Evolutionary conservation across 1,140 invertebrate species (phyloP).

Genomic region (Brachystomella parvula): DNA sequence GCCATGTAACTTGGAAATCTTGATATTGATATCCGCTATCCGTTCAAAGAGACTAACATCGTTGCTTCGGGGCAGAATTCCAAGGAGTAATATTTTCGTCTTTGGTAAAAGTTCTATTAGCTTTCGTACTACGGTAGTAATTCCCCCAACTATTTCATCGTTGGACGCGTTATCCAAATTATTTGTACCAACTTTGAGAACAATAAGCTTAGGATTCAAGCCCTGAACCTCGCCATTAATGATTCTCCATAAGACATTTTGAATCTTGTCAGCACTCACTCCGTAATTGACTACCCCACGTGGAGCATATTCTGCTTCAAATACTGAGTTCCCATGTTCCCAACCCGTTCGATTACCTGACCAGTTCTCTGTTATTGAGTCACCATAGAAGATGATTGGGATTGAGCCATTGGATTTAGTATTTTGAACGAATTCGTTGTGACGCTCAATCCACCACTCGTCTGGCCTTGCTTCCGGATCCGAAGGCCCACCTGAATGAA

Average conservation of each 20-base stretch:
- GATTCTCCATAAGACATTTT: conserved; percentile 53
- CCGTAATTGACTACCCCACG: conserved; percentile 50
- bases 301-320: conserved; percentile 25
- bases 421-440: background rate
- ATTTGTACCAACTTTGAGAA: conserved; percentile 30
- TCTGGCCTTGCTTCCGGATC: background rate
- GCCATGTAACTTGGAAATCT: conserved; percentile 17
- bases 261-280: conserved; percentile 52
- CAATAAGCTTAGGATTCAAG: conserved; percentile 43
- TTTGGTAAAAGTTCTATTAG: conserved; percentile 9
- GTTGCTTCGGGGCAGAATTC: conserved; percentile 17
- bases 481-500: background rate
- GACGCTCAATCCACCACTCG: background rate
- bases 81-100: conserved; percentile 23
- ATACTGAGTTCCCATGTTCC: conserved; percentile 21
- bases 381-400: conserved; percentile 21
- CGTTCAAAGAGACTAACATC: background rate
- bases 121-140: background rate
- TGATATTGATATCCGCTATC: conserved; percentile 21
- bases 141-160: conserved; percentile 12
- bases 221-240: conserved; percentile 52
- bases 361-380: conserved; percentile 27
- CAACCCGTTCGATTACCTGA: background rate
- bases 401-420: background rate
- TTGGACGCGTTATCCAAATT: no score